Evolutionary conservation across 2,888 invertebrate species (phyloP).

Genomic region (Nezara viridula): DNA sequence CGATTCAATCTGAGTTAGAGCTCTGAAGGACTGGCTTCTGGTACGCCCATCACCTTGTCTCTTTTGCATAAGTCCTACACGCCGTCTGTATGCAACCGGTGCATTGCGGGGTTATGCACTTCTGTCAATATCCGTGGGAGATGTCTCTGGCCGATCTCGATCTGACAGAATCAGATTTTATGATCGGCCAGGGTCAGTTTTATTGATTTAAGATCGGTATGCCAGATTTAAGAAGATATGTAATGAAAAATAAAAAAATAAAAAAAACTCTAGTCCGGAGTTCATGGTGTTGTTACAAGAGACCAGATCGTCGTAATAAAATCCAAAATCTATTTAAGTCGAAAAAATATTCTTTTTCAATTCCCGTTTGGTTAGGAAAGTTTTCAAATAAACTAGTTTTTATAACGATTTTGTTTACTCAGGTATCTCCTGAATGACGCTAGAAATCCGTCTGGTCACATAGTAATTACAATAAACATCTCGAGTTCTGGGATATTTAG

Average conservation of each 20-base stretch:
- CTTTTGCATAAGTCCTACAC: slow-evolving; percentile 43
- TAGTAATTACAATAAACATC: neutral
- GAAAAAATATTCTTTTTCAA: slow-evolving; percentile 36
- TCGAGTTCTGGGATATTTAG: neutral
- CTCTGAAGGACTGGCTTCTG: slow-evolving; percentile 10
- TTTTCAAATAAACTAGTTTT: slow-evolving; percentile 36
- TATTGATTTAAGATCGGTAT: slow-evolving; percentile 46
- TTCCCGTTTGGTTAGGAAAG: slow-evolving; percentile 8
- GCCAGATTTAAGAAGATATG: slow-evolving; percentile 17
- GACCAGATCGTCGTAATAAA: slow-evolving; percentile 30
- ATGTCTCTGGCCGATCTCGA: neutral
- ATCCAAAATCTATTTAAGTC: slow-evolving; percentile 35
- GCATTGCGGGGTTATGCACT: slow-evolving; percentile 26
- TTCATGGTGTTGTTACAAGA: neutral
- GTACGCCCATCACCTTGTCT: slow-evolving; percentile 39
- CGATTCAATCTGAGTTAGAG: slow-evolving; percentile 44
- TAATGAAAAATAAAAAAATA: slow-evolving; percentile 37
- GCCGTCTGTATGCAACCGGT: slow-evolving; percentile 5
- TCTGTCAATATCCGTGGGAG: slow-evolving; percentile 24
- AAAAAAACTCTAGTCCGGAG: neutral
- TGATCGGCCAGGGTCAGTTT: neutral
- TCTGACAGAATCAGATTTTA: slow-evolving; percentile 30
- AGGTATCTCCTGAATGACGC: neutral
- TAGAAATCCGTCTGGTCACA: neutral
- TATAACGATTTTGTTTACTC: slow-evolving; percentile 35